A percentile compares a stretch with the other conserved stretches of the same genome.
Conservation (phyloP, 2,797 vertebrate genomes). For the Bucorvus abyssinicus region DNA sequence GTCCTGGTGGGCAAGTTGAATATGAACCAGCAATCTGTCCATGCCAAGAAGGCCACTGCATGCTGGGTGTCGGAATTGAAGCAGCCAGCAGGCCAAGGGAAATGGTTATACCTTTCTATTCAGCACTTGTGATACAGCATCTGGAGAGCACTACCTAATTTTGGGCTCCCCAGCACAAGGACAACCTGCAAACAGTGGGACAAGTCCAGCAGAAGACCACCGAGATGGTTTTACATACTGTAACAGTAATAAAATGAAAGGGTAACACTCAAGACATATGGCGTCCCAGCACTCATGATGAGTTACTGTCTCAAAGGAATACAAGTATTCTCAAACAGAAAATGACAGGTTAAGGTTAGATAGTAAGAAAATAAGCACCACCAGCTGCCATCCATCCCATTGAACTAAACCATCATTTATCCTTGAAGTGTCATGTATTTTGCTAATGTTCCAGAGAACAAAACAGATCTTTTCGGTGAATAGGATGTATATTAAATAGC, state of each 20-base stretch:
- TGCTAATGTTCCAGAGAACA: background rate
- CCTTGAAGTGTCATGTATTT: background rate
- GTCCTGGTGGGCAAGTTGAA: background rate
- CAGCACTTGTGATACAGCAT: background rate
- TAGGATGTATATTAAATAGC: background rate
- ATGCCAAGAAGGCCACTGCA: background rate
- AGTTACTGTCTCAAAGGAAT: background rate
- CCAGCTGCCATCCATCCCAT: background rate
- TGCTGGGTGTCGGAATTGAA: background rate
- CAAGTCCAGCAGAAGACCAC: background rate
- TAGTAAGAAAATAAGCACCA: background rate
- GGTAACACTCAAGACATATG: background rate
- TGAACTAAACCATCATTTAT: background rate
- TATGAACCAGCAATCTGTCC: accelerated
- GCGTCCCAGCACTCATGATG: background rate
- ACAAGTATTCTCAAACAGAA: background rate
- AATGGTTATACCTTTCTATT: background rate
- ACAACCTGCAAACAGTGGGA: background rate
- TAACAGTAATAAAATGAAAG: background rate
- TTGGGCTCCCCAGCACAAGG: background rate
- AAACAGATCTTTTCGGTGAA: background rate
- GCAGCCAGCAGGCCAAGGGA: background rate
- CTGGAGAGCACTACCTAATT: background rate
- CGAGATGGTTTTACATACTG: background rate
- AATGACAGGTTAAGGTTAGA: background rate